These are phyloP conservation scores for Drosophila sproati DNA, from an alignment of 1,140 invertebrate genomes.

Conservation along the genomic window DNA sequence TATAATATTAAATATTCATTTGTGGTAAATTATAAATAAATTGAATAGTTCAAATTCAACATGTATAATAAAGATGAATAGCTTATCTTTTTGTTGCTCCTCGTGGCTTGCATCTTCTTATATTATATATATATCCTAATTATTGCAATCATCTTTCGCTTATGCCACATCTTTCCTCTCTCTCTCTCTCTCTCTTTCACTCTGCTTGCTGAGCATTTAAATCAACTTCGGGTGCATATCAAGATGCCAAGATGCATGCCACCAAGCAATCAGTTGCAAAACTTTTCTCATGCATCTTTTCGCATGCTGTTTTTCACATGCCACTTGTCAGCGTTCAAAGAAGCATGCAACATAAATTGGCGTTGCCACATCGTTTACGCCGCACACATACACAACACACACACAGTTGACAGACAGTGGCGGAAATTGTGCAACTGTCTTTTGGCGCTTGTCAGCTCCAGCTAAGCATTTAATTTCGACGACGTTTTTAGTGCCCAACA, in stretches of 20 bases:
- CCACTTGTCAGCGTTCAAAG: slow-evolving; percentile 67
- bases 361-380: slow-evolving; percentile 55
- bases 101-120: no score
- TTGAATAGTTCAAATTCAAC: no score
- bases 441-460: slow-evolving; percentile 66
- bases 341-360: slow-evolving; percentile 75
- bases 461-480: slow-evolving; percentile 77
- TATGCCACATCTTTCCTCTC: no score
- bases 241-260: slow-evolving; percentile 26
- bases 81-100: no score
- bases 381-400: slow-evolving; percentile 11
- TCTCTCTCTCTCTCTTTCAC: background rate
- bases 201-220: background rate
- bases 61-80: no score
- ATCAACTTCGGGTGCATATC: slow-evolving; percentile 19
- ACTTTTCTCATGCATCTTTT: slow-evolving; percentile 38
- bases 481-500: slow-evolving; percentile 74
- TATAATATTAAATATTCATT: no score
- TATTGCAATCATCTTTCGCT: no score
- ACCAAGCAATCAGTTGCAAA: slow-evolving; percentile 40
- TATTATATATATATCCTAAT: no score
- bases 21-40: no score
- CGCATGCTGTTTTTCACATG: slow-evolving; percentile 27
- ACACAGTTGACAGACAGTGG: slow-evolving; percentile 47
- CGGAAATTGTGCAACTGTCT: slow-evolving; percentile 77